A percentile compares a stretch with the other conserved stretches of the same genome.
Conservation (phyloP, 2,113 vertebrate species). For the Scopus umbretta region DNA sequence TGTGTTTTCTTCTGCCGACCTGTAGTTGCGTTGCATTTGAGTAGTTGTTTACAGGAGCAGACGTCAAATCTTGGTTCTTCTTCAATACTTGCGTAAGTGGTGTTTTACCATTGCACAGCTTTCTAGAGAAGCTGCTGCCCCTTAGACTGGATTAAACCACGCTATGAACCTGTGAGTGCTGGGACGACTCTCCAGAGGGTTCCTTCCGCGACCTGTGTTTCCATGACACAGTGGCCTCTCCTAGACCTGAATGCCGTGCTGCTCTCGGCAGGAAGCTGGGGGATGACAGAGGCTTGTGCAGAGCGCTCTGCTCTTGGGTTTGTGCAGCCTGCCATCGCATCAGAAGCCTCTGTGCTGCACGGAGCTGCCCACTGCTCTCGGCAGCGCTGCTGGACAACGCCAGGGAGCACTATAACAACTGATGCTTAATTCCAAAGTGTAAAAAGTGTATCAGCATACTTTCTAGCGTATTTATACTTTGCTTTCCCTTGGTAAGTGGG, state of each 20-base stretch:
- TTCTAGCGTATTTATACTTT: not conserved
- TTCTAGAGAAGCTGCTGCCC: not conserved
- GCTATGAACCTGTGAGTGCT: fast-evolving
- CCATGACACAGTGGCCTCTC: not conserved
- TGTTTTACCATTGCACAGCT: not conserved
- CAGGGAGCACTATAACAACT: not conserved
- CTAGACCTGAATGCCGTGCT: not conserved
- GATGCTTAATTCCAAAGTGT: not conserved
- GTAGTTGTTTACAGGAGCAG: not conserved
- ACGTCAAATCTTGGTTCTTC: not conserved
- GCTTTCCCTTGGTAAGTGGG: not conserved
- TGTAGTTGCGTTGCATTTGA: not conserved
- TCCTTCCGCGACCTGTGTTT: not conserved
- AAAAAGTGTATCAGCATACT: not conserved
- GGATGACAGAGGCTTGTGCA: not conserved
- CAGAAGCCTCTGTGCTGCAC: not conserved
- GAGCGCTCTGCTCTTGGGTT: not conserved
- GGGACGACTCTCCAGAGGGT: not conserved
- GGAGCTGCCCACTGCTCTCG: not conserved
- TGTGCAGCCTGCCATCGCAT: not conserved
- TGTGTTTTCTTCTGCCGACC: not conserved
- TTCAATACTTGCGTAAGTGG: not conserved
- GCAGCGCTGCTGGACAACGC: not conserved
- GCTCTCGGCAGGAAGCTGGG: not conserved
- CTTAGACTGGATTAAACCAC: not conserved